Evolutionary conservation across 2,113 vertebrate species (phyloP), one percentile per base, ranked within the genome.

Genomic region (Archocentrus centrarchus): DNA sequence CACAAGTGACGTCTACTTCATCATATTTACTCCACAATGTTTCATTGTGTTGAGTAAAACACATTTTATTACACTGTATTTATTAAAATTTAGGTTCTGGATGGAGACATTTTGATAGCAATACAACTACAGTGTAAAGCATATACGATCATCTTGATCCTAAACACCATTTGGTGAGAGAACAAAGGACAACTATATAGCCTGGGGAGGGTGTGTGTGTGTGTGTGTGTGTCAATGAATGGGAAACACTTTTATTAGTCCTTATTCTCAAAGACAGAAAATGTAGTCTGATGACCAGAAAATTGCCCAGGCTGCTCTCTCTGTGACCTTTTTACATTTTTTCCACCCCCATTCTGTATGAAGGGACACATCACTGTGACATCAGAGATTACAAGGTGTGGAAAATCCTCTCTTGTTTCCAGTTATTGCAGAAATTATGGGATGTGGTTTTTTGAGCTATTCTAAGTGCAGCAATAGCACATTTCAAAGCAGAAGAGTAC

Each of bases 261-360:
- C 11, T 83, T 77, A 68, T 77, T 73, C 14, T 84, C n/a, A 22
- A 50, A 57, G 50, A 30, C 30, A 44, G 66, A 86, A 83, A 75
- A 76, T 81, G 64, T 81, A 44, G 73, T 77, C 32, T 81, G 86
- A 90, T 88, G 78, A 84, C 63, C 86, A 84, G 82, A 61, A 89
- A 84, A 88, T 77, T 44, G 80, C 80, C 59, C 68, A 80, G 35
- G 57, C 82, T 91, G 82, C 80, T 80, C 87, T 86, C 79, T 75
- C 10, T 3, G 47, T 84, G 84, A 85, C 83, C 82, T 61, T 85
- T 88, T 77, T 70, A 59, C 64, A 61, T 83, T 86, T 88, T 81
- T 75, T 70, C 27, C 80, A 64, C 35, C 20, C 59, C 47, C 61
- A 75, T 63, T 78, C 22, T 59, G 32, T 85, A 27, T 55, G 81